A percentile compares a stretch with the other conserved stretches of the same genome.
phyloP scores from a whole-genome alignment of 1,140 invertebrate genomes.

The Tetraneura akinire region DNA sequence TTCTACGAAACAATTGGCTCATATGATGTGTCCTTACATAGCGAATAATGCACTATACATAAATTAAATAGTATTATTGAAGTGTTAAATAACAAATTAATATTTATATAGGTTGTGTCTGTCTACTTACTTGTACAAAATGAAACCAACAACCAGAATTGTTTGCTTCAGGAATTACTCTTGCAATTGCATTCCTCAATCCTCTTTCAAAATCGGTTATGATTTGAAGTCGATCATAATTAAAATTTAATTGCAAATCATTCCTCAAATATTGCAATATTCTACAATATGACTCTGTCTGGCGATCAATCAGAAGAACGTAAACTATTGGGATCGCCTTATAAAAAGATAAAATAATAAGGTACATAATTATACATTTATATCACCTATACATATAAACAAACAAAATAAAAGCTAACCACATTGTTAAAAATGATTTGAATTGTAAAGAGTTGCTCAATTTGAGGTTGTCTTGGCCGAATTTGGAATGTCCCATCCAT shows the following conservation, averaged over 20 bases:
- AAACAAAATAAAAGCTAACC: neutral
- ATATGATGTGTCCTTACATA: neutral
- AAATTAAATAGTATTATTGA: neutral
- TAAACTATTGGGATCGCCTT: neutral
- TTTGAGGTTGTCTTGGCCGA: neutral
- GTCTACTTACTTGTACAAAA: neutral
- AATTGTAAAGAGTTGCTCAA: neutral
- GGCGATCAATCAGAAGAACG: neutral
- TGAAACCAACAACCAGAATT: conserved; percentile 15
- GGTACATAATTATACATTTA: no score
- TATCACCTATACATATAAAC: neutral
- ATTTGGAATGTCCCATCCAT: neutral
- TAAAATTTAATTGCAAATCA: neutral
- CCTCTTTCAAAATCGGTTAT: neutral
- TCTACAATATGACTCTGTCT: neutral
- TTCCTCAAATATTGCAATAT: neutral
- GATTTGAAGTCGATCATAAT: neutral
- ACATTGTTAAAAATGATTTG: conserved; percentile 1
- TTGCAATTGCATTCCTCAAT: neutral
- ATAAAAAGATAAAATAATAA: neutral
- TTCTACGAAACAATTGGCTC: neutral
- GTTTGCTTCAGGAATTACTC: neutral
- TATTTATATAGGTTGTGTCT: neutral
- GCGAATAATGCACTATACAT: neutral
- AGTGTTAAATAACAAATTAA: neutral